Evolutionary conservation across 2,113 vertebrate genomes (phyloP), one percentile per base, ranked within the genome.

Genomic region (Acrocephalus kingi): DNA sequence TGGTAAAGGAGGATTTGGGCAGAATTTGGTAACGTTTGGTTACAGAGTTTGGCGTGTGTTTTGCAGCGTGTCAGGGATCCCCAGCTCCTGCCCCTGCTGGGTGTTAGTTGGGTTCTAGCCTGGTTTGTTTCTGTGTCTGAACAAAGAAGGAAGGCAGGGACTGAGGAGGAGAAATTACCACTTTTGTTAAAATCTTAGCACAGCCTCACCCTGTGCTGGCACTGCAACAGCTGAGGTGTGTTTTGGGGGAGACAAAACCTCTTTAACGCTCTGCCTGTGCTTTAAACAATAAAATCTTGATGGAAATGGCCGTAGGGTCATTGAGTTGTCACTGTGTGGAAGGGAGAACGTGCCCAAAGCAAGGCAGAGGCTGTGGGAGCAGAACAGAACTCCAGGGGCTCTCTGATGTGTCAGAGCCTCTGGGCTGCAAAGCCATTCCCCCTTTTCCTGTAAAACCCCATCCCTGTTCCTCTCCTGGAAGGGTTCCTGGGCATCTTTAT

Each of bases 31-130:
- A 1, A 0, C 6, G 8, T 56, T 43, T 46, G 28, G 5, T 23
- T 23, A 0, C 5, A 2, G 46, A 19, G 28, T 6, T 24, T 10
- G 35, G 25, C 0, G 0, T 22, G 22, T 24, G 45, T 28, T 82
- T 12, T 6, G 12, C 2, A 1, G 56, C 4, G n/a, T 0, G 30
- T 8, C 59, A 4, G 55, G 1, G 58, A 6, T 18, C 24, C 1
- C 33, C 17, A 8, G 41, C 59, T 48, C 62, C 35, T 24, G 30
- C 0, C 1, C 43, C 13, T 27, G 51, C 18, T 43, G 25, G 8
- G 7, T 0, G 0, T 2, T 63, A 0, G 0, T 0, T 49, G 59
- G 1, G 1, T 7, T 4, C 1, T 0, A 22, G 10, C 54, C n/a
- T 37, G 45, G 5, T 12, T 54, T 15, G 6, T 28, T 49, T 54